Base-by-base conservation (phyloP, 2,113 vertebrate genomes). In the Fulmarus glacialis region DNA sequence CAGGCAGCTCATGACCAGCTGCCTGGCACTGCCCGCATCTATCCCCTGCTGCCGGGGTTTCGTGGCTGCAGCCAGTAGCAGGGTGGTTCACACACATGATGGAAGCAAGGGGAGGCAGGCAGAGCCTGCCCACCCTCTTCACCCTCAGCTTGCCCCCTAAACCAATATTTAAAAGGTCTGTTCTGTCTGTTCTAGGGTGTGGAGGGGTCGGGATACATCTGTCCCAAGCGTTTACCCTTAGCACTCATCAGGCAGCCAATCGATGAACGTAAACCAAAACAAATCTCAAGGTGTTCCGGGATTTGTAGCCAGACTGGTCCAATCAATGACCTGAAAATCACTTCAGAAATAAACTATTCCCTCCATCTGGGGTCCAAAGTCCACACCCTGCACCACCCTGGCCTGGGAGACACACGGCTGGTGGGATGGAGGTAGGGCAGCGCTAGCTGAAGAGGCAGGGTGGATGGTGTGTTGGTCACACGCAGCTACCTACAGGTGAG, bases 71-170 rank as follows among this genome's bases (percentile, higher is more conserved):
- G 36, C 19, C 4, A 0, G 17, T 9, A 32, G 82, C 36, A 15
- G 23, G 24, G 30, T 10, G 21, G 22, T 10, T 27, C 27, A 9
- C 27, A 12, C 2, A 0, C 11, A 9, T 8, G 18, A 34, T 1
- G 2, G 48, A 34, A 18, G 27, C 8, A 8, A 64, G 50, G 20
- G 24, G 38, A 38, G 45, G 64, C 55, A 32, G 32, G 36, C 2
- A 3, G 15, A 43, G 63, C 32, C 38, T 45, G 9, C 23, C 15
- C 2, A 0, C 40, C 18, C 12, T 20, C 29, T 66, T 63, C 29
- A 22, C 11, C 48, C 56, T 55, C 5, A 1, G 34, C 34, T 47
- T 62, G 40, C 2, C 14, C 38, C 36, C 40, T 38, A 62, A 62
- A 34, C 27, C 47, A 45, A 26, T 17, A 29, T 13, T 30, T 42